Conservation (phyloP, 2,888 invertebrate genomes). For the Harpalus rufipes region DNA sequence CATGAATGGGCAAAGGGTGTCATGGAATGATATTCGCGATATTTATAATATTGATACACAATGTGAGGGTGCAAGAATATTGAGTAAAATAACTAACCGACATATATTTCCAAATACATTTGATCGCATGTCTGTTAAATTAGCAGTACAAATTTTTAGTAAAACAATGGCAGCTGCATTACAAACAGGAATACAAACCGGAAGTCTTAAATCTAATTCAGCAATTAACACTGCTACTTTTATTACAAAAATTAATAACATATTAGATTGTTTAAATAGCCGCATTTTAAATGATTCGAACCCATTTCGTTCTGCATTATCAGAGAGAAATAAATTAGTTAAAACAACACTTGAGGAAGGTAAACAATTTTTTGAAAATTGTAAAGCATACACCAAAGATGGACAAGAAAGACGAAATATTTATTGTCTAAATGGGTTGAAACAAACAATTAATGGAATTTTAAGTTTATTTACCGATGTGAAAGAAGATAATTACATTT, state of each 20-base stretch:
- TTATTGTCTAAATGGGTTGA: constrained; percentile 7
- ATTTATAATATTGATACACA: constrained; percentile 13
- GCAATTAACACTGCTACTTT: not conserved
- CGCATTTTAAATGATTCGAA: constrained; percentile 13
- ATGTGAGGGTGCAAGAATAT: not conserved
- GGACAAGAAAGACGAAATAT: constrained; percentile 19
- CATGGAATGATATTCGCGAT: constrained; percentile 64
- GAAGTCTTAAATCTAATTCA: not conserved
- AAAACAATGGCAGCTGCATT: constrained; percentile 17
- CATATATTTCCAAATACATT: constrained; percentile 4
- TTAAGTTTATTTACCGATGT: constrained; percentile 5
- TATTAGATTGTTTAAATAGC: not conserved
- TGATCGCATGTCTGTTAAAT: not conserved
- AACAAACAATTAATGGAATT: not conserved
- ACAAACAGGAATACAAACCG: not conserved
- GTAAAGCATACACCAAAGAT: not conserved
- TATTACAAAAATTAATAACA: constrained; percentile 4
- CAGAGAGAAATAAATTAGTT: not conserved
- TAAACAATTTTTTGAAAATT: not conserved
- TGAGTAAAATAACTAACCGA: constrained; percentile 2
- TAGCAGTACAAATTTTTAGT: constrained; percentile 18
- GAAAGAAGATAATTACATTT: constrained; percentile 20
- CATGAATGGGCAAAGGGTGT: constrained; percentile 59
- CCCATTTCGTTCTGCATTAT: constrained; percentile 5
- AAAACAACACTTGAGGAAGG: not conserved